These are phyloP conservation scores for Amiota minor DNA, from an alignment of 2,888 invertebrate species.

Conservation along the genomic window DNA sequence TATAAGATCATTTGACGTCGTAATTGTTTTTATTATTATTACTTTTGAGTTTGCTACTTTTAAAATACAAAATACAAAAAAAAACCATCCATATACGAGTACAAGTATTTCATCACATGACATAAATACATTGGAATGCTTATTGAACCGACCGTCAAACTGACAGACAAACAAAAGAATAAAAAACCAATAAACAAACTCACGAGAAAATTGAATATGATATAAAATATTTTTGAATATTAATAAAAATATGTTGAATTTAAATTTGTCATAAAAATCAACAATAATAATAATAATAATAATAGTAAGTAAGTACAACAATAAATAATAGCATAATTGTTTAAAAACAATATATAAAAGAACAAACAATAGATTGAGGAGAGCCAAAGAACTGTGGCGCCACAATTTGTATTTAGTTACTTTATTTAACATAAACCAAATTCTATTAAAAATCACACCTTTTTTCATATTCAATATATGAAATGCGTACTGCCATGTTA, in stretches of 20 bases:
- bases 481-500: no score
- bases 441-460: no score
- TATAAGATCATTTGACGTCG: background rate
- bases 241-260: slow-evolving; percentile 10
- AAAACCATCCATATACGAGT: no score
- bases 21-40: slow-evolving; percentile 13
- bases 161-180: background rate
- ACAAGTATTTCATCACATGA: slow-evolving; percentile 59
- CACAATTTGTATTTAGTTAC: no score
- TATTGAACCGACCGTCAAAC: background rate
- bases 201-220: background rate
- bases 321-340: slow-evolving; percentile 49
- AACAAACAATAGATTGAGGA: no score
- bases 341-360: slow-evolving; percentile 42
- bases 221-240: background rate
- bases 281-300: slow-evolving; percentile 20
- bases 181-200: no score
- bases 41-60: slow-evolving; percentile 14
- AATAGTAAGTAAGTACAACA: background rate
- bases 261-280: slow-evolving; percentile 31
- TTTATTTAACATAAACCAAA: no score
- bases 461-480: no score
- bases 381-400: no score
- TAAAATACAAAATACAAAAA: no score
- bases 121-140: slow-evolving; percentile 63